Conservation (phyloP, 2,113 vertebrate genomes). For the Steatornis caripensis region DNA sequence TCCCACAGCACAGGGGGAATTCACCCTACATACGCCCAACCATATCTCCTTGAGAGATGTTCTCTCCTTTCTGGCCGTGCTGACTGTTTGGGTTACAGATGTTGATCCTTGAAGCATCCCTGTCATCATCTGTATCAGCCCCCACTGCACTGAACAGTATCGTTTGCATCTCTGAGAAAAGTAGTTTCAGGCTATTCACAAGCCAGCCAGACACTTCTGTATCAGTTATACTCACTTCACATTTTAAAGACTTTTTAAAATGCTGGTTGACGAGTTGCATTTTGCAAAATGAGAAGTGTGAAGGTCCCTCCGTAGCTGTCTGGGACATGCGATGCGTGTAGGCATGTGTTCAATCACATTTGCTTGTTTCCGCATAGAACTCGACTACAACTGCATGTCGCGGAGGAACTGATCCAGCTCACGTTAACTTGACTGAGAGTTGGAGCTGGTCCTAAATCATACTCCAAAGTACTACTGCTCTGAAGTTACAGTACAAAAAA, state of each 20-base stretch:
- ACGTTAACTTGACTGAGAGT: background rate
- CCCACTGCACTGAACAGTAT: background rate
- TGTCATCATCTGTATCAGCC: background rate
- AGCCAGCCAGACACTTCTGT: background rate
- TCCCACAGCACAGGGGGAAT: background rate
- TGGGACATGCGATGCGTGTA: background rate
- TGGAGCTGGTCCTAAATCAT: constrained; percentile 19
- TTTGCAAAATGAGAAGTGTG: background rate
- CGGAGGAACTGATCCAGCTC: constrained; percentile 16
- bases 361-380: background rate
- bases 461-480: background rate
- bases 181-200: background rate
- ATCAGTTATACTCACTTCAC: background rate
- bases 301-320: background rate
- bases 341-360: background rate
- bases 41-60: background rate
- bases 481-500: background rate
- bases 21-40: background rate
- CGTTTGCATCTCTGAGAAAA: background rate
- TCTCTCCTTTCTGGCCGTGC: background rate
- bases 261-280: background rate
- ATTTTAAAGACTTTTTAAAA: background rate
- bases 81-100: background rate
- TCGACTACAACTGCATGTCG: background rate
- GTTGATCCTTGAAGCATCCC: background rate